Conservation (phyloP, 2,888 invertebrate species). For the Stictocephala bisonia region DNA sequence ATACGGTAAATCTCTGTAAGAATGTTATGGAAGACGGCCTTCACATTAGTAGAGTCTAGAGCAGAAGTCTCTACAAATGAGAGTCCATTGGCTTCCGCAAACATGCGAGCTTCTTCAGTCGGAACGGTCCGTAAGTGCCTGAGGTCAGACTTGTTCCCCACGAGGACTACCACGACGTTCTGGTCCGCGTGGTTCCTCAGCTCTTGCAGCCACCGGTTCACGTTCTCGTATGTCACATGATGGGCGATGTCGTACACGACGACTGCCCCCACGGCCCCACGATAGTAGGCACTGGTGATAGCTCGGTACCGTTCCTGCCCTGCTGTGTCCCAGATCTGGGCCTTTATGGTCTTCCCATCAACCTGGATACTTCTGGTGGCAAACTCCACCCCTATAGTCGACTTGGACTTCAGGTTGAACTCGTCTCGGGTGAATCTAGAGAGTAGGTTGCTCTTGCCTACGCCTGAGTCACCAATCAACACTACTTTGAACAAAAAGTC, state of each 20-base stretch:
- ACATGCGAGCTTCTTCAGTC: constrained; percentile 97
- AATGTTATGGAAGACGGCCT: constrained; percentile 99
- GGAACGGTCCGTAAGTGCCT: constrained; percentile 98
- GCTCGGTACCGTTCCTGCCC: constrained; percentile 98
- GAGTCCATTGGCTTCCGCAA: constrained; percentile 96
- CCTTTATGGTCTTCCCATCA: constrained; percentile 99
- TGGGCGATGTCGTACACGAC: constrained; percentile 99
- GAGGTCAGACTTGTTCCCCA: constrained; percentile 97
- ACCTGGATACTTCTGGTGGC: constrained; percentile 98
- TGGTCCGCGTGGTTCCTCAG: constrained; percentile 98
- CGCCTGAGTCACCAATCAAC: constrained; percentile 99
- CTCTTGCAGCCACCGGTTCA: constrained; percentile 98
- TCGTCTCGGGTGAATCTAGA: constrained; percentile 99
- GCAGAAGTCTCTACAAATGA: constrained; percentile 99
- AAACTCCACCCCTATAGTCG: constrained; percentile 99
- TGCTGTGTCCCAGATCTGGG: constrained; percentile 99
- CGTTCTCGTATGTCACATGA: constrained; percentile 99
- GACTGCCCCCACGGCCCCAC: constrained; percentile 99
- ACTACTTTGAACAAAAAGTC: constrained; percentile 92
- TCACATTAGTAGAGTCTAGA: constrained; percentile 99
- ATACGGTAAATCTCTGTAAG: constrained; percentile 99
- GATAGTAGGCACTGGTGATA: constrained; percentile 98
- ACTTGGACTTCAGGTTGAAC: constrained; percentile 99
- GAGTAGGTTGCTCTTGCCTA: constrained; percentile 99
- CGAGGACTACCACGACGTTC: constrained; percentile 99